A percentile compares a stretch with the other conserved stretches of the same genome.
These are phyloP conservation scores for Ceyx cyanopectus DNA, from an alignment of 2,113 vertebrate species.

Conservation along the genomic window DNA sequence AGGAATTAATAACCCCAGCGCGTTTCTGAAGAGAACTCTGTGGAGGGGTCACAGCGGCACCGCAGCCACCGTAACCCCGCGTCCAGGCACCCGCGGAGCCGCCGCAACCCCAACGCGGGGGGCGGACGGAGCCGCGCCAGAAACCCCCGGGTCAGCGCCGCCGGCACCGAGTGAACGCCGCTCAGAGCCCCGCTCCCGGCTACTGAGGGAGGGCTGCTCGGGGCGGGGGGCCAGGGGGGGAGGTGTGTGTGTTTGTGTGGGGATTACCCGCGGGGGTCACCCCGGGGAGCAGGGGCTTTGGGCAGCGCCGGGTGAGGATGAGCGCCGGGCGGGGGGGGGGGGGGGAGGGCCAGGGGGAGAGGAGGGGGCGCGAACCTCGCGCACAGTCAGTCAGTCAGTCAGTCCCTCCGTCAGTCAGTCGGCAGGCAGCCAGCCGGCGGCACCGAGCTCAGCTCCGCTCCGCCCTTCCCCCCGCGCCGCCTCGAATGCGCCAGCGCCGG, in stretches of 20 bases:
- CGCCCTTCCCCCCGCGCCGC: not conserved
- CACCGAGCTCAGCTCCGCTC: no score
- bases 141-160: not conserved
- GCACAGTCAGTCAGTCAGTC: no score
- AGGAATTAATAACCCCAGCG: not conserved
- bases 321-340: not conserved
- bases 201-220: not conserved
- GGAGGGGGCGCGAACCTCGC: not conserved
- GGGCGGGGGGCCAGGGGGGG: no score
- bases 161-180: not conserved
- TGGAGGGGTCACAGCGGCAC: not conserved
- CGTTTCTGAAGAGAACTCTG: rapidly evolving
- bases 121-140: rapidly evolving
- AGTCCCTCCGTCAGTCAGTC: no score
- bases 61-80: not conserved
- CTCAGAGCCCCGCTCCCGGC: not conserved
- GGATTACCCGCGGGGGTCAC: no score
- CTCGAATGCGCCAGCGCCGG: not conserved
- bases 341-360: not conserved
- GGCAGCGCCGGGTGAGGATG: not conserved
- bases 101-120: not conserved
- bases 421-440: no score
- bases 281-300: no score
- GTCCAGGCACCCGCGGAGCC: not conserved
- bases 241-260: rapidly evolving